These are phyloP conservation scores for Listronotus oregonensis DNA, from an alignment of 1,140 invertebrate genomes.

Conservation along the genomic window DNA sequence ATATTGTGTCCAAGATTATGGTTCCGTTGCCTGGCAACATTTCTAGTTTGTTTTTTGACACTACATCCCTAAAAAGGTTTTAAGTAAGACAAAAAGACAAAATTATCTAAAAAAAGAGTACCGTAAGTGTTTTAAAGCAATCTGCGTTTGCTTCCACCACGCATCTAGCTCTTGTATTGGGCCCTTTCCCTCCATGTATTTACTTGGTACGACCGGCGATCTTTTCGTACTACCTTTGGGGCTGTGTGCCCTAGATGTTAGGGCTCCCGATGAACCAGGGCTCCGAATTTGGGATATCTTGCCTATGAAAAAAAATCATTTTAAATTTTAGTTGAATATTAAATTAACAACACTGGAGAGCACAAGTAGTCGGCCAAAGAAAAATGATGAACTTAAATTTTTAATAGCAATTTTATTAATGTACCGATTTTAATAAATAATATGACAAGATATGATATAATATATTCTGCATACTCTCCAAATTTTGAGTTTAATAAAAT, in stretches of 20 bases:
- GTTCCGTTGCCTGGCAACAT: slow-evolving; percentile 91
- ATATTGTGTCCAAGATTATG: slow-evolving; percentile 88
- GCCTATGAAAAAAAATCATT: slow-evolving; percentile 28
- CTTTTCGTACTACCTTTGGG: slow-evolving; percentile 43
- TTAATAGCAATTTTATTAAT: no score
- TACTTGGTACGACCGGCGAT: slow-evolving; percentile 10
- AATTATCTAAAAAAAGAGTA: slow-evolving; percentile 62
- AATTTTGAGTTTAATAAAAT: no score
- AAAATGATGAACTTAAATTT: no score
- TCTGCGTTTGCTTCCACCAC: slow-evolving; percentile 48
- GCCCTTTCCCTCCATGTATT: slow-evolving; percentile 43
- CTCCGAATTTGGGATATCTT: slow-evolving; percentile 85
- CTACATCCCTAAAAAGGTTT: slow-evolving; percentile 78
- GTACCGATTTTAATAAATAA: no score
- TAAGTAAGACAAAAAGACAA: neutral
- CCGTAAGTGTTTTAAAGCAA: slow-evolving; percentile 46
- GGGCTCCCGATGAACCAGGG: slow-evolving; percentile 54
- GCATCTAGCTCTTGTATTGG: slow-evolving; percentile 49
- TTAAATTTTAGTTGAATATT: neutral
- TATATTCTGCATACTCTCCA: no score
- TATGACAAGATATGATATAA: no score
- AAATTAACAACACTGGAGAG: no score
- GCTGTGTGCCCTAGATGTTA: slow-evolving; percentile 44
- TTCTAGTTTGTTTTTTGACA: slow-evolving; percentile 88
- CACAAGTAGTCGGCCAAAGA: no score